phyloP scores from a whole-genome alignment of 1,140 invertebrate species.

The Drosophila malerkotliana region DNA sequence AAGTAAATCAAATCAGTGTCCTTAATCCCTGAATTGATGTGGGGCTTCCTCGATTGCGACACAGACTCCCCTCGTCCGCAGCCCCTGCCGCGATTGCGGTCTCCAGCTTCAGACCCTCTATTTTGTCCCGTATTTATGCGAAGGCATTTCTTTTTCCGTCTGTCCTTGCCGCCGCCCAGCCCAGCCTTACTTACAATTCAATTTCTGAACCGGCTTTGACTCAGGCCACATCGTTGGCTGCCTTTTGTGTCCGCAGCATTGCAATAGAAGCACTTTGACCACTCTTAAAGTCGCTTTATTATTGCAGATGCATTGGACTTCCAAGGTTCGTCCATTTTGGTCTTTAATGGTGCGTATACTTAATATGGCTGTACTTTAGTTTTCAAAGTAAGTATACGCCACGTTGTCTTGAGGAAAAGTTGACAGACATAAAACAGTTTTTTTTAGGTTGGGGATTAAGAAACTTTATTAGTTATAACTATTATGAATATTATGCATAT shows the following conservation, averaged over 20 bases:
- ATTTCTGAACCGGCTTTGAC: conserved; percentile 59
- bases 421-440: too few relatives aligned
- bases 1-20: conserved; percentile 83
- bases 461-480: too few relatives aligned
- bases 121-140: conserved; percentile 68
- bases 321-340: background rate
- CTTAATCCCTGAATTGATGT: conserved; percentile 82
- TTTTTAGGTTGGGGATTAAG: too few relatives aligned
- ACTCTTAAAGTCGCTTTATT: conserved; percentile 34
- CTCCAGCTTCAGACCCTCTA: conserved; percentile 39
- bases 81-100: background rate
- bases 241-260: conserved; percentile 30
- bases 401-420: background rate
- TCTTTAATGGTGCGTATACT: conserved; percentile 9
- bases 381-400: too few relatives aligned
- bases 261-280: conserved; percentile 38
- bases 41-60: conserved; percentile 61
- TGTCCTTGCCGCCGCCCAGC: conserved; percentile 23
- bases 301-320: conserved; percentile 26
- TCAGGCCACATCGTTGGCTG: conserved; percentile 53
- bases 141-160: conserved; percentile 61
- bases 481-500: too few relatives aligned
- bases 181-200: conserved; percentile 71
- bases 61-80: conserved; percentile 18
- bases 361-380: background rate